Conservation (phyloP, 2,113 vertebrate genomes). For the Dryoscopus gambensis region DNA sequence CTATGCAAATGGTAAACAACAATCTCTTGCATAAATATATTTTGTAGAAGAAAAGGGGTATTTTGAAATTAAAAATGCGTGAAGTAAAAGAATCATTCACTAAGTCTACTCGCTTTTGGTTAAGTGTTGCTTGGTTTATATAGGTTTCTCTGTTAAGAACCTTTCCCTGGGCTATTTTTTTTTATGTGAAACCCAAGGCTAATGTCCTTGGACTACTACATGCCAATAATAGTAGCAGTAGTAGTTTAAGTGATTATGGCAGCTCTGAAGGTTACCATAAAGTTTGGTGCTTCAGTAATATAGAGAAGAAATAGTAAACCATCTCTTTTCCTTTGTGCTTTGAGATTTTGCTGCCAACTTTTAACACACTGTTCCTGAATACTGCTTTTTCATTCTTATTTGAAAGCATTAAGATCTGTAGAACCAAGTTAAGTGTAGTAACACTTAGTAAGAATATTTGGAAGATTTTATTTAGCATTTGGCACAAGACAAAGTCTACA, state of each 20-base stretch:
- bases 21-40: neutral
- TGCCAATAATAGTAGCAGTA: neutral
- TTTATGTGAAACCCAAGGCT: neutral
- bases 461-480: neutral
- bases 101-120: neutral
- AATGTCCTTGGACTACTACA: neutral
- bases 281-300: neutral
- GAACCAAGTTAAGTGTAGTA: neutral
- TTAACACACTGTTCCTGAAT: neutral
- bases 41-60: neutral
- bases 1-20: neutral
- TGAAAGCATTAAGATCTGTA: neutral
- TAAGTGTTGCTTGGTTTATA: neutral
- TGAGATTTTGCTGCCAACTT: neutral
- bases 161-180: neutral
- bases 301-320: neutral
- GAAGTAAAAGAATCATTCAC: neutral
- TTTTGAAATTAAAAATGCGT: neutral
- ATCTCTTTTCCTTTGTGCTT: neutral
- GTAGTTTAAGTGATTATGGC: neutral
- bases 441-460: neutral
- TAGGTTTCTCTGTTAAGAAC: neutral
- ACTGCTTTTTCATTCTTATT: neutral
- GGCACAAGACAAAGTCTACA: neutral
- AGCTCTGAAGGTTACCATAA: neutral